Evolutionary conservation across 2,797 vertebrate species (phyloP), one percentile per base, ranked within the genome.

Genomic region (Ambastaia sidthimunki): DNA sequence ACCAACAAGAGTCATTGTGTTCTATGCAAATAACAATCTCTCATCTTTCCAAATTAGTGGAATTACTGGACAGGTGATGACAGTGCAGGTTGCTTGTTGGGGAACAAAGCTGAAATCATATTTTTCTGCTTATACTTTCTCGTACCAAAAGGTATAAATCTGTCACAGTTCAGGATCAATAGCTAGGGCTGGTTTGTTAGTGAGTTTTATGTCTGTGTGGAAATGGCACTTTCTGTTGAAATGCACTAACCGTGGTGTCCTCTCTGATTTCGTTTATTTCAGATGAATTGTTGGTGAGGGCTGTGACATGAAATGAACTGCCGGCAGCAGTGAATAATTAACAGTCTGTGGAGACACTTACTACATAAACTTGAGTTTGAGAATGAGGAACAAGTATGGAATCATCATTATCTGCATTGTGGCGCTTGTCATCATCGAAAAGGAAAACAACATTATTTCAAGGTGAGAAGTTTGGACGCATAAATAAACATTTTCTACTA

Each of bases 391-490:
- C 92, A 98, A 96, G 92, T 98, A 98, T 48, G 94, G 95, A 1
- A 76, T 98, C 59, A 88, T 97, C 89, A 91, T 98, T 89, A 94
- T 94, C 84, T 97, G 95, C 0, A 92, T 98, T 34, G 89, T 97
- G 84, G 93, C 94, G 34, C 93, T 96, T 84, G 95, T 98, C 78
- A 89, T 99, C 92, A 97, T 99, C 0, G 97, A 97, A 89, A 98
- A 98, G 89, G 97, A 99, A 91, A 98, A 96, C 91, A 98, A 97
- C 87, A 97, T 99, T 85, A 92, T 99, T 71, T 98, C 97, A 85
- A 97, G 96, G 97, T 98, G 93, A 93, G 92, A 44, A 15, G 67
- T 13, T 66, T 63, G 34, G 2, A 18, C n/a, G n/a, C n/a, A n/a
- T n/a, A n/a, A n/a, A n/a, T n/a, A n/a, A n/a, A n/a, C n/a, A n/a